Evolutionary conservation across 1,140 invertebrate species (phyloP), one percentile per base, ranked within the genome.

Genomic region (Spodoptera litura): DNA sequence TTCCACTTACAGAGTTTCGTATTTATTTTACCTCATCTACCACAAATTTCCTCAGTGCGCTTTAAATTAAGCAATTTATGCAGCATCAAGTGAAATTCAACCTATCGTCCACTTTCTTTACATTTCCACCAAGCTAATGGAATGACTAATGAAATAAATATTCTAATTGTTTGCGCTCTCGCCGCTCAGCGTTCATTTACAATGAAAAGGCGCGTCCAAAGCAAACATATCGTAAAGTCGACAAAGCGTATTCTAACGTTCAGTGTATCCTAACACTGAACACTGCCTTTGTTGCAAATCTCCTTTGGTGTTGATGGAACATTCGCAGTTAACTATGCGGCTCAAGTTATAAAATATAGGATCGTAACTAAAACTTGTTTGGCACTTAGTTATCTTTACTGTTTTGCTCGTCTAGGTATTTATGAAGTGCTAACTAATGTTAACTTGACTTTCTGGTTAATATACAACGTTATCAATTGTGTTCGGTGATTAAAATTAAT

Each of bases 181-280:
- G 55, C 71, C 77, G 73, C 56, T 80, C 79, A 85, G 49, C 59
- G 20, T 70, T 75, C 73, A 75, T 64, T 75, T 75, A 64, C 59
- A 75, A 62, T 62, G 59, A 85, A 83, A 80, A 82, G 79, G 80
- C 76, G 80, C 78, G 72, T 79, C 72, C 59, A 62, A 75, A 52
- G 73, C 73, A 75, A 75, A 75, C 73, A 75, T 64, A 75, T 64
- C 73, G 59, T 53, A 15, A 74, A 82, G 77, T 83, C 83, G 79
- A 82, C 85, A 85, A 87, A 87, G 84, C 83, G 83, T 83, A 81
- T 83, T 87, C 83, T 85, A 84, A 84, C 79, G 87, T 78, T 85
- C 81, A 79, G 81, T 81, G 81, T 84, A 85, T 82, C 80, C 81
- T 78, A 84, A 84, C 80, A 72, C 31, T 76, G 74, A 84, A 82